phyloP scores from a whole-genome alignment of 1,140 invertebrate genomes.

The Pteromalus puparum region DNA sequence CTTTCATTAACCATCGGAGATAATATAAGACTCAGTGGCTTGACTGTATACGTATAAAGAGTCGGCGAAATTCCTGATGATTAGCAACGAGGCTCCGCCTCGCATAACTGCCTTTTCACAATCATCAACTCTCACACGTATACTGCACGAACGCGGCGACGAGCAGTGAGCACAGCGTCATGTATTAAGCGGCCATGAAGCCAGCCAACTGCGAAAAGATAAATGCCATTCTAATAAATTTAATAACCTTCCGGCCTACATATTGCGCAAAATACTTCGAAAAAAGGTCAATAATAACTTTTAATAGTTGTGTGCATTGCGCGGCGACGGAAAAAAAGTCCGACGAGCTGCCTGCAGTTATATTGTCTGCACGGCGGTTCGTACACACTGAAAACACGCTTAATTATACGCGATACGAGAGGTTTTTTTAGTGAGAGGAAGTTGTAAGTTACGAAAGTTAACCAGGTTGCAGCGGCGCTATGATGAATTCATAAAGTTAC shows the following conservation, averaged over 20 bases:
- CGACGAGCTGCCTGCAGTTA: background rate
- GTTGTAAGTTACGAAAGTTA: conserved; percentile 35
- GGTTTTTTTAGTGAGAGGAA: conserved; percentile 57
- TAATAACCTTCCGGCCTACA: conserved; percentile 48
- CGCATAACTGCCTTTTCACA: conserved; percentile 45
- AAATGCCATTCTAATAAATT: conserved; percentile 48
- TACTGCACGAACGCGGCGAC: too few species aligned
- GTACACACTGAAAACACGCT: conserved; percentile 11
- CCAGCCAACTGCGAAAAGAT: conserved; percentile 45
- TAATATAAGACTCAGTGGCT: background rate
- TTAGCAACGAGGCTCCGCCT: conserved; percentile 32
- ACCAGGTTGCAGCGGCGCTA: conserved; percentile 21
- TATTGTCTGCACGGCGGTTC: conserved; percentile 6
- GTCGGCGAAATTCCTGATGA: conserved; percentile 24
- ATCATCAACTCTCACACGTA: conserved; percentile 19
- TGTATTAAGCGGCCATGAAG: background rate
- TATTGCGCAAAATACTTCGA: conserved; percentile 23
- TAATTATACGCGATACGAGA: conserved; percentile 51
- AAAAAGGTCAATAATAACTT: conserved; percentile 48
- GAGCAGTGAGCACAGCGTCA: too few species aligned
- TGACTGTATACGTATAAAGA: background rate
- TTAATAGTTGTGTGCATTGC: conserved; percentile 23
- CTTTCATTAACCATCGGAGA: background rate
- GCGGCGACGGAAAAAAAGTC: background rate
- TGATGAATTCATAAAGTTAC: background rate